Evolutionary conservation across 2,888 invertebrate species (phyloP).

Genomic region (Acholoe squamosa): DNA sequence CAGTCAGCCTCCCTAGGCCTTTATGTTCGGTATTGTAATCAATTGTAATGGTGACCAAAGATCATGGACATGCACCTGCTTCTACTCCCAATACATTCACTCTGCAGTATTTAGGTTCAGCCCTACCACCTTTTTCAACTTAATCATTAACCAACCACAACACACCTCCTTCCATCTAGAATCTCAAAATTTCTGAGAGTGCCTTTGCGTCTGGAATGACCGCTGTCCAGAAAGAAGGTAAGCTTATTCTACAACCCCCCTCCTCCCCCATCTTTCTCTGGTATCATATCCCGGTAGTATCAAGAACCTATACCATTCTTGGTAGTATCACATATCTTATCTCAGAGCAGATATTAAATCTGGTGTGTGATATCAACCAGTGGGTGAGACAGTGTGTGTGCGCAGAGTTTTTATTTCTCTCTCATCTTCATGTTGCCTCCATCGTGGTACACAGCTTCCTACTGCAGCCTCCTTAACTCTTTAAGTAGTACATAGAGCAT

Average conservation of each 20-base stretch:
- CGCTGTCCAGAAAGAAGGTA: no score
- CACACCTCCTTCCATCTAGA: no score
- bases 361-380: slow-evolving; percentile 12
- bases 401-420: background rate
- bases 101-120: background rate
- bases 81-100: background rate
- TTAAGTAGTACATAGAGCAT: no score
- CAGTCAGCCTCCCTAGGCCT: no score
- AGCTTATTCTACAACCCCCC: background rate
- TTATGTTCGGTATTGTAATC: no score
- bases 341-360: slow-evolving; percentile 13
- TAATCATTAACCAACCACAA: background rate
- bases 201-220: no score
- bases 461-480: no score
- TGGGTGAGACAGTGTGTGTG: background rate
- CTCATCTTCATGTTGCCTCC: background rate
- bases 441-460: background rate
- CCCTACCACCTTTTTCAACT: background rate
- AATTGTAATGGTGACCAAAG: no score
- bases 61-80: background rate
- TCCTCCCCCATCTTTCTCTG: background rate
- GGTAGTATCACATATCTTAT: background rate
- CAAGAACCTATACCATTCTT: no score
- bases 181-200: no score
- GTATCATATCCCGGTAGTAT: no score